A percentile compares a stretch with the other conserved stretches of the same genome.
Conservation (phyloP, 2,888 invertebrate genomes). For the Pyrocoelia pectoralis region DNA sequence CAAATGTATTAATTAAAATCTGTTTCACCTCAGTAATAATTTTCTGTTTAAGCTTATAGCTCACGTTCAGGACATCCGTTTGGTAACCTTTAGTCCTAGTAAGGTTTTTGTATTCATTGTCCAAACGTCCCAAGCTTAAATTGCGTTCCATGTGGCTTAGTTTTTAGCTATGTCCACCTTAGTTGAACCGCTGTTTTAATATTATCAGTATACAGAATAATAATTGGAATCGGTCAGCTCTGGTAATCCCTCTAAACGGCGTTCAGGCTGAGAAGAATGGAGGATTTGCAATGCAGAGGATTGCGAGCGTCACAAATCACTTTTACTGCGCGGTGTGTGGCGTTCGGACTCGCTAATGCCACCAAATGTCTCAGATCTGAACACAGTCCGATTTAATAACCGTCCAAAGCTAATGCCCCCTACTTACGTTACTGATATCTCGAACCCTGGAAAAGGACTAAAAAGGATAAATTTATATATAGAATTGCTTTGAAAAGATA, state of each 20-base stretch:
- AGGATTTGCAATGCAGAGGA: conserved; percentile 61
- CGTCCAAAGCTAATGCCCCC: conserved; percentile 35
- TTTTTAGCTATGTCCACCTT: conserved; percentile 47
- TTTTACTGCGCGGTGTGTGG: conserved; percentile 55
- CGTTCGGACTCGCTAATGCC: conserved; percentile 46
- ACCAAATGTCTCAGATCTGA: conserved; percentile 48
- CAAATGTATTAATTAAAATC: conserved; percentile 36
- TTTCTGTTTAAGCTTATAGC: conserved; percentile 40
- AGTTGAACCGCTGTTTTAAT: conserved; percentile 52
- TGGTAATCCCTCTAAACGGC: conserved; percentile 47
- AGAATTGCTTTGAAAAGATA: conserved; percentile 18
- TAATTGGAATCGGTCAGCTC: conserved; percentile 56
- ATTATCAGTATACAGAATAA: conserved; percentile 56
- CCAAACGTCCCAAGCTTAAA: conserved; percentile 43
- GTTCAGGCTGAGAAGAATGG: conserved; percentile 54
- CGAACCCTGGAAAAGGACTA: conserved; percentile 23
- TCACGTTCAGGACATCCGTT: conserved; percentile 39
- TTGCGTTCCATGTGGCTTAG: conserved; percentile 43
- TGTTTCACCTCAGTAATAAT: conserved; percentile 39
- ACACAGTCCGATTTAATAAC: conserved; percentile 40
- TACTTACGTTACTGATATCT: conserved; percentile 34
- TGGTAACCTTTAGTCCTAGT: conserved; percentile 36
- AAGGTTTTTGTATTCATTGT: conserved; percentile 39
- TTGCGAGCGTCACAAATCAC: conserved; percentile 61
- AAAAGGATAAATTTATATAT: conserved; percentile 23